phyloP scores from a whole-genome alignment of 1,140 invertebrate species.

The Linepithema humile region DNA sequence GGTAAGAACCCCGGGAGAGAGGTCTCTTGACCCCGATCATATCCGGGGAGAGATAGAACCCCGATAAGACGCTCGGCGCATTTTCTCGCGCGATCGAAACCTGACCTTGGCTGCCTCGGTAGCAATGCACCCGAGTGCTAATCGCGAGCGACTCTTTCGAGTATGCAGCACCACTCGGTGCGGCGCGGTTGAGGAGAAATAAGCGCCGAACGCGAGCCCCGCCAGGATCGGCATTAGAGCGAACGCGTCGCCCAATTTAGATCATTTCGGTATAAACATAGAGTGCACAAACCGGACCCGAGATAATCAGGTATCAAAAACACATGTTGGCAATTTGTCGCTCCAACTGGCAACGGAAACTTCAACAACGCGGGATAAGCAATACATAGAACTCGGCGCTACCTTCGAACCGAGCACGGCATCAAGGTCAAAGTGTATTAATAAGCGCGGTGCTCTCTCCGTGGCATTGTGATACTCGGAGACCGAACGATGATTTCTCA shows the following conservation, averaged over 20 bases:
- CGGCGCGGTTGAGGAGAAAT: neutral
- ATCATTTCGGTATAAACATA: neutral
- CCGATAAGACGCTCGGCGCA: constrained; percentile 47
- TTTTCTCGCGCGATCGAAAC: constrained; percentile 66
- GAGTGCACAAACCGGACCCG: no score
- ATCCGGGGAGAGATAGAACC: neutral
- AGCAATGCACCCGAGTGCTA: constrained; percentile 49
- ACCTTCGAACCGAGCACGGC: constrained; percentile 24
- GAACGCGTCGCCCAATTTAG: neutral
- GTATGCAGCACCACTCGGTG: neutral
- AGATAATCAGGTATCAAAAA: constrained; percentile 7
- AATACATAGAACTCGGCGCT: constrained; percentile 35
- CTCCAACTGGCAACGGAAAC: constrained; percentile 11
- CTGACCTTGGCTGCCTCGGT: constrained; percentile 65
- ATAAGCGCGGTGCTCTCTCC: constrained; percentile 26
- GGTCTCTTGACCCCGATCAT: constrained; percentile 69
- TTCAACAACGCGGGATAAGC: neutral
- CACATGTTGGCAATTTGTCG: constrained; percentile 14
- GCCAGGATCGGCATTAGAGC: neutral
- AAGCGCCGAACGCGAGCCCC: no score
- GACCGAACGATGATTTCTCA: constrained; percentile 43
- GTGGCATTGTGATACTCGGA: constrained; percentile 38
- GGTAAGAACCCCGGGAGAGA: no score
- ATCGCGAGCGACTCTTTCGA: neutral
- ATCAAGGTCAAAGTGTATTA: constrained; percentile 49